Base-by-base conservation (phyloP, 2,797 vertebrate genomes). In the Limosa lapponica region DNA sequence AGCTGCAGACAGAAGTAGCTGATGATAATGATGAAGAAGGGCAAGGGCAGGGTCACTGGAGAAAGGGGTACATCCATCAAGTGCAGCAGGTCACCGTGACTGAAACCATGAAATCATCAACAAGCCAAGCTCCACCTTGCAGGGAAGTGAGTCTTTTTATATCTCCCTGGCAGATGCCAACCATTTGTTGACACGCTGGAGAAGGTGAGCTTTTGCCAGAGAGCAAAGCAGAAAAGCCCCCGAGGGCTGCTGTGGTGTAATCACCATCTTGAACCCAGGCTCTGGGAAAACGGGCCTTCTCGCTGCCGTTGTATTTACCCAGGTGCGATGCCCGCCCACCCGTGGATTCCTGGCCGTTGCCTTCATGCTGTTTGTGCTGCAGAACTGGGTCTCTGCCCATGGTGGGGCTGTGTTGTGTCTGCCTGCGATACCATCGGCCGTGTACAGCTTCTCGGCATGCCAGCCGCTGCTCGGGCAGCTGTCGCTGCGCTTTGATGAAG, bases 341-440 rank as follows among this genome's bases (percentile, higher is more conserved):
- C 82, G 4, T 34, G 74, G 86, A 91, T 96, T 96, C 95, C 96
- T 46, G 75, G 91, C 87, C 18, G 1, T 27, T 32, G 84, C 89
- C 90, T 81, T 93, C 39, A 9, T 16, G 82, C 75, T 81, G 61
- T 58, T 44, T 36, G 75, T 7, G 20, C 82, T 52, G 81, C 41
- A 48, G 95, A 79, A 36, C 25, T 41, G 66, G 79, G 94, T 70
- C 11, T 16, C 8, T 32, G 37, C 59, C 69, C 16, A 3, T n/a
- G 51, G 77, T 34, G 5, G 73, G 69, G 61, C 61, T 34, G 11
- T 67, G 87, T 73, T 94, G 54, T 85, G 72, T 90, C 93, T 93
- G 61, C 39, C 65, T 18, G 57, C 1, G 85, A 80, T 74, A 57
- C 16, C 77, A 92, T 80, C 91, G 17, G 67, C 36, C 1, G 1